Base-by-base conservation (phyloP, 2,888 invertebrate genomes). In the Papilio demoleus region DNA sequence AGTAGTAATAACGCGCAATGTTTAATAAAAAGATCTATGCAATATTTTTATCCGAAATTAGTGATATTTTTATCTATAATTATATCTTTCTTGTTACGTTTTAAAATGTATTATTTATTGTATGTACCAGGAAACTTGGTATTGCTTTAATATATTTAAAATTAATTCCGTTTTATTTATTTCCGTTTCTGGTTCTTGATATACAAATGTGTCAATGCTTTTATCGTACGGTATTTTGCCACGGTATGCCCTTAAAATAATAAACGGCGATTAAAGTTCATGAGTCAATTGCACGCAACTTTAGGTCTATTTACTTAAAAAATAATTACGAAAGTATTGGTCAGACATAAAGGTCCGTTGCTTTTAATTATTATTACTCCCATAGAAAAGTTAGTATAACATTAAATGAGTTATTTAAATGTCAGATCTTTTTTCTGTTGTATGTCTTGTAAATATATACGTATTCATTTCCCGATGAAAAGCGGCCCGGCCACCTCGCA, bases 381-480 rank as follows among this genome's bases (percentile, higher is more conserved):
- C n/a, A n/a, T n/a, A n/a, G n/a, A n/a, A n/a, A n/a, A n/a, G n/a
- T n/a, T n/a, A n/a, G n/a, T n/a, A n/a, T n/a, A n/a, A n/a, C n/a
- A n/a, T n/a, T n/a, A n/a, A n/a, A n/a, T n/a, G n/a, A n/a, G n/a
- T n/a, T n/a, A n/a, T n/a, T n/a, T n/a, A n/a, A n/a, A n/a, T n/a
- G n/a, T n/a, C n/a, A n/a, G n/a, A n/a, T 17, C 6, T 8, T 40
- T 9, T 17, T 2, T 19, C 17, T 19, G 6, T 17, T n/a, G 45
- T 47, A 47, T 12, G n/a, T n/a, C n/a, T n/a, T n/a, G n/a, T n/a
- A n/a, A n/a, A n/a, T n/a, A n/a, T n/a, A 36, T 42, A 59, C 11
- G 45, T 36, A 47, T 66, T 45, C 34, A 66, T 66, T 67, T 60
- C 60, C 60, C 67, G 36, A 60, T 67, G 50, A 67, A 67, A 67